Percentiles rank a stretch among this genome's conserved stretches.
phyloP scores from a whole-genome alignment of 2,888 invertebrate species.

The Patella depressa region DNA sequence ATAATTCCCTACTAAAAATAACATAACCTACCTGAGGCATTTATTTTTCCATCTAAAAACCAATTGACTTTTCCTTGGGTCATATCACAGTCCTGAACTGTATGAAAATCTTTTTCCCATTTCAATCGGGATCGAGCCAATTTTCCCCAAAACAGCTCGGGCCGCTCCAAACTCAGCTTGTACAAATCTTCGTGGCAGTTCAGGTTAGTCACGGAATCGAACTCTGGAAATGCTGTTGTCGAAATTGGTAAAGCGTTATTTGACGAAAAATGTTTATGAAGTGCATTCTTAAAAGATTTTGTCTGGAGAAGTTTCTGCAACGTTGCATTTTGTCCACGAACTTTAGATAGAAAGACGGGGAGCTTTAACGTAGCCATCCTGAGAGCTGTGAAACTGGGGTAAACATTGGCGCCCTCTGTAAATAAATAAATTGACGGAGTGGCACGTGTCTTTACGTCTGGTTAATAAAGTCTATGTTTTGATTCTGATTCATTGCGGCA shows the following conservation, averaged over 20 bases:
- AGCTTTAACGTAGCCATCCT: background rate
- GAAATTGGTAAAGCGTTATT: conserved; percentile 15
- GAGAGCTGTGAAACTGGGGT: background rate
- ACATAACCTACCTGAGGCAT: conserved; percentile 67
- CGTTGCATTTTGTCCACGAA: background rate
- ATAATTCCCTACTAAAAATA: background rate
- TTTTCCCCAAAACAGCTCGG: conserved; percentile 70
- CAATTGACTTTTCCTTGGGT: conserved; percentile 63
- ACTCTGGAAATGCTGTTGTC: conserved; percentile 64
- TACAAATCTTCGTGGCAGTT: conserved; percentile 66
- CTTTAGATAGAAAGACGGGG: background rate
- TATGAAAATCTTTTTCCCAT: conserved; percentile 68
- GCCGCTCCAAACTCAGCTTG: conserved; percentile 63
- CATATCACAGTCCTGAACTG: conserved; percentile 65
- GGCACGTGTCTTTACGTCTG: no score
- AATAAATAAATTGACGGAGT: background rate
- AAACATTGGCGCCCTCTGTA: background rate
- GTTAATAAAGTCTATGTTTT: no score
- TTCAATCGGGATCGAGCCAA: conserved; percentile 65
- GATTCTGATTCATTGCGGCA: no score
- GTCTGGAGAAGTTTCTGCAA: background rate
- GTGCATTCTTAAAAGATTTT: background rate
- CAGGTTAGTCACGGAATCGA: conserved; percentile 48
- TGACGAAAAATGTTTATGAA: background rate
- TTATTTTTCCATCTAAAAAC: conserved; percentile 71